Evolutionary conservation across 2,888 invertebrate species (phyloP).

Genomic region (Ornithoptera priamus): DNA sequence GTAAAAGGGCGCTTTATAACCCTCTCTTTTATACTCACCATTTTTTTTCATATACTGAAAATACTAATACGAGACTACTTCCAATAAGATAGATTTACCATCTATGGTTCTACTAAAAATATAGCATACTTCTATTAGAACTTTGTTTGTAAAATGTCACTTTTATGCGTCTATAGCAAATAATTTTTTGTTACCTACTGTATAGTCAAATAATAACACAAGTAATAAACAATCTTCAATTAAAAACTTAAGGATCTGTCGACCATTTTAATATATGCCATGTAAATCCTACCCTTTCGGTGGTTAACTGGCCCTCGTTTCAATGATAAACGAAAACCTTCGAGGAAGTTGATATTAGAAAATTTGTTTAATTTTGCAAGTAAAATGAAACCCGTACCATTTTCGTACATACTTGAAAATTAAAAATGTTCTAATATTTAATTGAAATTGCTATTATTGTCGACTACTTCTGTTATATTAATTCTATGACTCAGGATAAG

Average conservation of each 20-base stretch:
- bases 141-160: too few relatives aligned
- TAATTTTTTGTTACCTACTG: too few relatives aligned
- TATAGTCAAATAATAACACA: too few relatives aligned
- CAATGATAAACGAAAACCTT: slow-evolving; percentile 3
- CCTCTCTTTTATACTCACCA: too few relatives aligned
- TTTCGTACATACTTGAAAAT: slow-evolving; percentile 2
- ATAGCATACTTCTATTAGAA: too few relatives aligned
- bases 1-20: too few relatives aligned
- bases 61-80: too few relatives aligned
- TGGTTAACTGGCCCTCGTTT: slow-evolving; percentile 8
- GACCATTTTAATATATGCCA: slow-evolving; percentile 1
- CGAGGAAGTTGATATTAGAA: slow-evolving; percentile 4
- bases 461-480: not conserved
- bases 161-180: too few relatives aligned
- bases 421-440: not conserved
- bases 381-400: slow-evolving; percentile 3
- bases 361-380: slow-evolving; percentile 9
- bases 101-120: too few relatives aligned
- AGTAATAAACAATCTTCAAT: not conserved
- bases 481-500: not conserved
- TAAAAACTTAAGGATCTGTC: not conserved
- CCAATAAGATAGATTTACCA: too few relatives aligned
- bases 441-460: not conserved
- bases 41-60: too few relatives aligned
- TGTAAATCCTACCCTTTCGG: slow-evolving; percentile 5